phyloP scores from a whole-genome alignment of 2,113 vertebrate genomes.

The Sylvilagus bachmani region DNA sequence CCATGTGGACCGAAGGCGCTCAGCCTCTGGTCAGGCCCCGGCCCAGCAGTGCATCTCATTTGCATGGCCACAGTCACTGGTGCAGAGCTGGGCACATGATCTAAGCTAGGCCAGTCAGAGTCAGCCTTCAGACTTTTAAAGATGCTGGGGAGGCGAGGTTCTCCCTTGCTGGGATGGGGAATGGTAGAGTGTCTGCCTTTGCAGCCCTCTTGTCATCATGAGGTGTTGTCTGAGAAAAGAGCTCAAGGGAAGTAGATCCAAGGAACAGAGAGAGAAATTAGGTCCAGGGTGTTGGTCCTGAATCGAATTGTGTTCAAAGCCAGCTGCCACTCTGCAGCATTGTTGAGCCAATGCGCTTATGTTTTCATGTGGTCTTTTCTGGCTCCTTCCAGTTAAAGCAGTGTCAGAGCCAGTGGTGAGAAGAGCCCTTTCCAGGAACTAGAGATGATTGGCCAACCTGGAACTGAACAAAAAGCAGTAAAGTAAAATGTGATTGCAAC shows the following conservation, averaged over 20 bases:
- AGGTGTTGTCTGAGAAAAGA: neutral
- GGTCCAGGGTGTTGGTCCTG: neutral
- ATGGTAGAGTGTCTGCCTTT: neutral
- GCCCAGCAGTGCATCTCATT: neutral
- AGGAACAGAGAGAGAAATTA: neutral
- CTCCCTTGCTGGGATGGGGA: neutral
- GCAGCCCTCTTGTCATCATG: neutral
- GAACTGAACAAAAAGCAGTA: neutral
- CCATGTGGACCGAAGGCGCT: neutral
- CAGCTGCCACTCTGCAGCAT: neutral
- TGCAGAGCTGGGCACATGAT: neutral
- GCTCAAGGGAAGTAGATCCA: neutral
- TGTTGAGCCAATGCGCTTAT: neutral
- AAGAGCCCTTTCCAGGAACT: constrained; percentile 10
- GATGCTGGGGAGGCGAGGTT: neutral
- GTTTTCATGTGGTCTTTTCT: neutral
- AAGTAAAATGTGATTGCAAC: constrained; percentile 17
- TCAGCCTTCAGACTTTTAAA: neutral
- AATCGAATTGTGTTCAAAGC: neutral
- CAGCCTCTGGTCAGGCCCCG: neutral
- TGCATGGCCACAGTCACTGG: neutral
- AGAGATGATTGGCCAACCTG: constrained; percentile 27
- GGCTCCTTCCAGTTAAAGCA: neutral
- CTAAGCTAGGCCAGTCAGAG: neutral
- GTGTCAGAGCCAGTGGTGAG: neutral